Percentiles rank a stretch among this genome's conserved stretches.
Conservation (phyloP, 92 coral and sea anemone species). For the Galaxea fascicularis region DNA sequence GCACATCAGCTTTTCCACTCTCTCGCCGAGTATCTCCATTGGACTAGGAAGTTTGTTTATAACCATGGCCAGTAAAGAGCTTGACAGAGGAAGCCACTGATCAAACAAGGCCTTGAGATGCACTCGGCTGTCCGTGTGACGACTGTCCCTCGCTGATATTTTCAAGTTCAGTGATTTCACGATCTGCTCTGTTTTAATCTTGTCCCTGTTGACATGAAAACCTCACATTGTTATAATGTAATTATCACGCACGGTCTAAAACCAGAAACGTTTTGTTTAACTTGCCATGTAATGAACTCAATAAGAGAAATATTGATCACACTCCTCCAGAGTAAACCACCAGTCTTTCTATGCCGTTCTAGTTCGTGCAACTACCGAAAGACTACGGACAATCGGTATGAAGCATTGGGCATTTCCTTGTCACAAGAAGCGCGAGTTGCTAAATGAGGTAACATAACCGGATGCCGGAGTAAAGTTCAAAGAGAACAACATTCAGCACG, state of each 20-base stretch:
- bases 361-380: too few relatives aligned
- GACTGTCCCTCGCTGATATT: constrained; percentile 94
- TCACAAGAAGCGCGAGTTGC: too few relatives aligned
- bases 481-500: too few relatives aligned
- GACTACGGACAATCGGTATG: too few relatives aligned
- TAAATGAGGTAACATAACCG: too few relatives aligned
- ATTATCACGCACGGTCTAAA: not conserved
- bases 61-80: constrained; percentile 86
- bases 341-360: too few relatives aligned
- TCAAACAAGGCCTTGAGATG: constrained; percentile 82
- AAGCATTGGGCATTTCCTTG: too few relatives aligned
- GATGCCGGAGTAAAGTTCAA: too few relatives aligned
- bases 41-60: constrained; percentile 94
- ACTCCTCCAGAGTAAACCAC: too few relatives aligned
- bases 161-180: constrained; percentile 90
- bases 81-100: constrained; percentile 96
- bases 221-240: not conserved
- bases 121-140: constrained; percentile 87
- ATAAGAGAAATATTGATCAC: too few relatives aligned
- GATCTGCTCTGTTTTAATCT: constrained; percentile 91
- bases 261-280: not conserved
- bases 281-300: not conserved
- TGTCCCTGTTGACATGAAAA: constrained; percentile 70
- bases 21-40: constrained; percentile 77
- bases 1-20: constrained; percentile 94